Evolutionary conservation across 2,113 vertebrate species (phyloP).

Genomic region (Pungitius pungitius): DNA sequence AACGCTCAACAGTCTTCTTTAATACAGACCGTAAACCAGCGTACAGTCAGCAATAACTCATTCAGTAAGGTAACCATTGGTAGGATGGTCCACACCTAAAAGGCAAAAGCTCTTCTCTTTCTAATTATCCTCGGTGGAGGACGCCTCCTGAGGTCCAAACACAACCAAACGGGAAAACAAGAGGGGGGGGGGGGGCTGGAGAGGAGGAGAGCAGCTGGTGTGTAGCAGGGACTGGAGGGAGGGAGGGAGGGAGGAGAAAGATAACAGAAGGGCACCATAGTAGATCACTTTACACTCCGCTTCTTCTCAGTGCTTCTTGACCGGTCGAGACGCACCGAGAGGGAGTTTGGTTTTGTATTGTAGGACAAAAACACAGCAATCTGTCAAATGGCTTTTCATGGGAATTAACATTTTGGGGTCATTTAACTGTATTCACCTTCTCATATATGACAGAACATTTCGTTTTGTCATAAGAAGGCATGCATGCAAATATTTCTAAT

Average conservation of each 20-base stretch:
- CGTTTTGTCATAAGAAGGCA: too few species aligned
- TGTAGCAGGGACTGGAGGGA: conserved; percentile 24
- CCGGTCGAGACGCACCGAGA: conserved; percentile 15
- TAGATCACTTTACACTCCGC: conserved; percentile 50
- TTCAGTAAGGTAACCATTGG: conserved; percentile 6
- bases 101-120: conserved; percentile 32
- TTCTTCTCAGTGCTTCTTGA: neutral
- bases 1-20: neutral
- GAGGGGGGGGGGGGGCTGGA: conserved; percentile 17
- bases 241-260: conserved; percentile 14
- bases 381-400: neutral
- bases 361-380: neutral
- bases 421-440: too few species aligned
- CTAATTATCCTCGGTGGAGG: conserved; percentile 56
- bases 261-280: conserved; percentile 44
- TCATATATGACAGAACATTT: too few species aligned
- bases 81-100: conserved; percentile 25
- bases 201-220: conserved; percentile 54
- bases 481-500: too few species aligned
- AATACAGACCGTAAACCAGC: neutral
- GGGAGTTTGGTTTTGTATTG: conserved; percentile 2
- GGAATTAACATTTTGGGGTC: too few species aligned
- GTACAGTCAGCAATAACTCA: neutral
- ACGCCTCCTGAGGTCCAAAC: conserved; percentile 26
- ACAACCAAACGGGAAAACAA: conserved; percentile 48